Evolutionary conservation across 2,888 invertebrate species (phyloP).

Genomic region (Lasius fuliginosus): DNA sequence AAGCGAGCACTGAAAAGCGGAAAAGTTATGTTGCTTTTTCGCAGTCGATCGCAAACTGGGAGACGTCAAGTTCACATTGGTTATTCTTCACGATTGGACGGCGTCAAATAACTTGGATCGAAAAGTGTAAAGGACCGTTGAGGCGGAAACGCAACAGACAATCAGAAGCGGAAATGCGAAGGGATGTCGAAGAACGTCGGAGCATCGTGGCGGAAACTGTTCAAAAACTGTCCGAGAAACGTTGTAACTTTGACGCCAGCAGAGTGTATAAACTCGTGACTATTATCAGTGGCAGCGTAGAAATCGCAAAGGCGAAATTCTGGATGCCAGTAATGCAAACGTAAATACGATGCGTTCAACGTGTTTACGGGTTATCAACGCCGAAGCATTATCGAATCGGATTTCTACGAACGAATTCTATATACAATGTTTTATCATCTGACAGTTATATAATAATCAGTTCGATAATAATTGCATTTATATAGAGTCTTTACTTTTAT

Average conservation of each 20-base stretch:
- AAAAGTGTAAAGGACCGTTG: constrained; percentile 40
- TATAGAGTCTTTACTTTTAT: background rate
- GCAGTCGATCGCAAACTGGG: constrained; percentile 12
- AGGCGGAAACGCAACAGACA: constrained; percentile 49
- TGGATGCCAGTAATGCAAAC: constrained; percentile 35
- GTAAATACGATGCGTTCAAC: constrained; percentile 27
- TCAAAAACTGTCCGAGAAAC: constrained; percentile 42
- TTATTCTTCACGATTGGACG: constrained; percentile 49
- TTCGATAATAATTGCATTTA: background rate
- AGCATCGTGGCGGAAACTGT: constrained; percentile 37
- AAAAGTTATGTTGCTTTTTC: constrained; percentile 45
- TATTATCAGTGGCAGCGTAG: constrained; percentile 30
- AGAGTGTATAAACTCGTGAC: constrained; percentile 50
- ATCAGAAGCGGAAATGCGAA: constrained; percentile 39
- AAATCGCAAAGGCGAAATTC: constrained; percentile 16
- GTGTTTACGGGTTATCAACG: constrained; percentile 29
- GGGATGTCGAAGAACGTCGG: constrained; percentile 45
- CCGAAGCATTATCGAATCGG: background rate
- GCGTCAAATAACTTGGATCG: constrained; percentile 50
- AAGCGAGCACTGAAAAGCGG: constrained; percentile 13
- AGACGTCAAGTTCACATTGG: constrained; percentile 30
- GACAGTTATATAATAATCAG: background rate
- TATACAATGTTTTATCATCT: background rate
- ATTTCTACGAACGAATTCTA: background rate
- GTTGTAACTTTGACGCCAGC: constrained; percentile 45